Evolutionary conservation across 53 echinoderm and acorn worm genomes (phyloP), one percentile per base, ranked within the genome.

Genomic region (Apostichopus leukothele): DNA sequence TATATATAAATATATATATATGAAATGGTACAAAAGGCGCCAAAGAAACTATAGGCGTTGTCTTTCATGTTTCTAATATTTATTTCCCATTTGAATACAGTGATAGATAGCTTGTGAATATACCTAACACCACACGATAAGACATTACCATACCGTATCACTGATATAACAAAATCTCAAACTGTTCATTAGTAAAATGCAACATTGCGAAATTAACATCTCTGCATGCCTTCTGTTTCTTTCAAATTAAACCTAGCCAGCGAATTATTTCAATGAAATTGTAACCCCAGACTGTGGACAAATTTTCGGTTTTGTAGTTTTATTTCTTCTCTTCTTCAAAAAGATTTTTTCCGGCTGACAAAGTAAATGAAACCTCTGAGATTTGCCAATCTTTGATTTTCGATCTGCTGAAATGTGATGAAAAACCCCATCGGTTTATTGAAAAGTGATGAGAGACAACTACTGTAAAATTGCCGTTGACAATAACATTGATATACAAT

Each of bases 351-450:
- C 25, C 25, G 61, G 11, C 61, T 61, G 61, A 16, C 3, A 63
- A 63, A 63, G 63, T 63, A 63, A 63, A 63, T 63, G 63, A 63
- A 63, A 63, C 63, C 63, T 63, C 16, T 63, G 63, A 61, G 61
- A 61, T 63, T 63, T 13, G 12, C 63, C 16, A 63, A 63, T 63
- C 79, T 79, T 79, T 79, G 79, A 54, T 79, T 19, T 79, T 78
- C 51, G 7, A 50, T 79, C 18, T 51, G 19, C 54, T 53, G 11
- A 63, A 63, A 63, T 63, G 54, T 19, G 79, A 53, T 79, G 52
- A 18, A 51, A 79, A 18, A 39, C 39, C 79, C 53, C 5, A 50
- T 50, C 8, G 50, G 11, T 79, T 79, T 79, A 79, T 79, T 79
- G 52, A 19, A 79, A 79, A 79, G 50, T 79, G 79, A 79, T 79